Conservation (phyloP, 2,888 invertebrate species). For the Ephialtes manifestator region DNA sequence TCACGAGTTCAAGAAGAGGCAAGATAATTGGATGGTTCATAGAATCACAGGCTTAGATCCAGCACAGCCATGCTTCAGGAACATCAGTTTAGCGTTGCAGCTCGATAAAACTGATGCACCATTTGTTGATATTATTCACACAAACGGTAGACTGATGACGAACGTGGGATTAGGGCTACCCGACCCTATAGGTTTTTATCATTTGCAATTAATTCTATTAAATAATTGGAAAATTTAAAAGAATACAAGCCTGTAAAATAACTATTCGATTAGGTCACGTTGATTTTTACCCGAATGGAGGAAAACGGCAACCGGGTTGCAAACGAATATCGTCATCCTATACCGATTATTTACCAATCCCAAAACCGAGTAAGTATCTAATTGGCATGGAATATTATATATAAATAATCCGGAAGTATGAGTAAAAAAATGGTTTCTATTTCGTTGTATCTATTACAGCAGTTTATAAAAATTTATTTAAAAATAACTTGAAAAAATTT, state of each 20-base stretch:
- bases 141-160: conserved; percentile 87
- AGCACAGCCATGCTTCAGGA: conserved; percentile 89
- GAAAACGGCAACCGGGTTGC: conserved; percentile 90
- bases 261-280: conserved; percentile 86
- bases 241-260: background rate
- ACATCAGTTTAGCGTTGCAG: conserved; percentile 85
- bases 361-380: conserved; percentile 84
- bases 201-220: background rate
- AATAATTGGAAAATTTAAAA: background rate
- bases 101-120: conserved; percentile 88
- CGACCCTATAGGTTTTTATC: conserved; percentile 86
- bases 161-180: conserved; percentile 88
- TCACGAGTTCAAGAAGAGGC: conserved; percentile 86
- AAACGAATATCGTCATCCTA: conserved; percentile 79
- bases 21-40: conserved; percentile 75
- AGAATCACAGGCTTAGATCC: conserved; percentile 88
- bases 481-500: background rate
- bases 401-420: too few relatives aligned
- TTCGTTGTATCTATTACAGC: too few relatives aligned
- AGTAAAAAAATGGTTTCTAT: too few relatives aligned
- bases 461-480: background rate
- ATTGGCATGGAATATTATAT: background rate
- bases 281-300: conserved; percentile 91
- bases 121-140: conserved; percentile 89
- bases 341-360: conserved; percentile 83